Base-by-base conservation (phyloP, 1,140 invertebrate genomes). In the Phthorimaea operculella region DNA sequence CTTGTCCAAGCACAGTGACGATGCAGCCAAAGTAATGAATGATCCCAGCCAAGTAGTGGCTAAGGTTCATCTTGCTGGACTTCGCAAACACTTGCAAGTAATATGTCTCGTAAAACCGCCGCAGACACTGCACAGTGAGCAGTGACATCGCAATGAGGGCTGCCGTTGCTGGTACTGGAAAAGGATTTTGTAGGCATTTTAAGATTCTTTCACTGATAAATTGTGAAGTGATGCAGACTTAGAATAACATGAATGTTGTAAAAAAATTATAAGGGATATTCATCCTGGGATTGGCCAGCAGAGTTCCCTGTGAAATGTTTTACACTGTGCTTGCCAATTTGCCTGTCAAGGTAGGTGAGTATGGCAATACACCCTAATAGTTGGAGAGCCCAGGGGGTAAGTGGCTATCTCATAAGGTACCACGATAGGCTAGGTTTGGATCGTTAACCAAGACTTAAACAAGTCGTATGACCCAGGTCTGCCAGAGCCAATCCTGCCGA, bases 51-150 rank as follows among this genome's bases (percentile, higher is more conserved):
- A 91, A 52, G 69, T 96, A 97, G 79, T 95, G 92, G 0, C 78
- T 72, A 0, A 96, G 60, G 72, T 95, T 94, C 60, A 97, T 96
- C 77, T 90, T 92, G 39, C 88, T 89, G 57, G 91, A 86, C 51
- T 85, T 87, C 10, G 94, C 93, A 79, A 93, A 97, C 10, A 97
- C 89, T 75, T 90, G 93, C 8, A 96, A 75, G 68, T 79, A 92
- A 61, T 88, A 87, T 15, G 91, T 91, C 77, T 97, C 95, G 72
- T 94, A 95, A 39, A 92, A 89, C 66, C 95, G 87, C 65, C 93
- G 88, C 44, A 79, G 87, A 48, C 90, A 90, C 70, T 96, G 94
- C 14, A 93, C 55, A 0, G 87, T 88, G 0, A 94, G 68, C 36
- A 96, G 71, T 4, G 83, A 36, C 1, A 90, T 64, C 5, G 88